Evolutionary conservation across 53 echinoderm and acorn worm species (phyloP), one percentile per base, ranked within the genome.

Genomic region (Hippasteria phrygiana): DNA sequence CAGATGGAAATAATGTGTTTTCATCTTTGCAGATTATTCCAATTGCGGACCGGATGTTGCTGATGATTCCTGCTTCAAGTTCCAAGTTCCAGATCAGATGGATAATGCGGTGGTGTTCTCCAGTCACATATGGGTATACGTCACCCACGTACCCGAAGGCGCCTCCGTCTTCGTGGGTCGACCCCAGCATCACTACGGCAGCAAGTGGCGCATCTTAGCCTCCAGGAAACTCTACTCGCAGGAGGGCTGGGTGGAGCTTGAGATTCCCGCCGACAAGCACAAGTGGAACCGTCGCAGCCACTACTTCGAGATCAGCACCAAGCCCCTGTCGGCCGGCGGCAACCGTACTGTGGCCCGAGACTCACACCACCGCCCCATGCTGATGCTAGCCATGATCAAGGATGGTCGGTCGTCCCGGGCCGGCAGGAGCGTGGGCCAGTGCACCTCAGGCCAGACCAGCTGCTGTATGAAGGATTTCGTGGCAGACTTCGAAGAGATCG

Each of bases 181-280:
- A 31, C 89, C 89, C 4, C 28, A 65, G 42, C 36, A 39, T 34
- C 80, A 72, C 43, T 43, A 89, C 46, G 80, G 73, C 42, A 62
- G 5, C 46, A 41, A 35, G 16, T 20, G 59, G 5, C 80, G 53
- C n/a, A 59, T 80, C 55, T 43, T 89, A 0, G 89, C 79, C 71
- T 34, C 73, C 43, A 71, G 50, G 73, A 80, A 89, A 50, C 31
- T 80, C 56, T 80, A 89, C 89, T 80, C 80, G 16, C 54, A 53
- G 20, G 71, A 76, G 55, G 89, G 89, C 17, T 89, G 89, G 89
- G 72, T 89, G 66, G 89, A 89, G 59, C 31, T 89, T 1, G 72
- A 89, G 47, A 62, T 89, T 20, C 78, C 89, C 9, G 27, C 43
- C 13, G 66, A 55, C 16, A 39, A 39, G 42, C 80, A 80, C 80